These are phyloP conservation scores for Sebastes matsubarae DNA, from an alignment of 2,797 vertebrate genomes.

Conservation along the genomic window DNA sequence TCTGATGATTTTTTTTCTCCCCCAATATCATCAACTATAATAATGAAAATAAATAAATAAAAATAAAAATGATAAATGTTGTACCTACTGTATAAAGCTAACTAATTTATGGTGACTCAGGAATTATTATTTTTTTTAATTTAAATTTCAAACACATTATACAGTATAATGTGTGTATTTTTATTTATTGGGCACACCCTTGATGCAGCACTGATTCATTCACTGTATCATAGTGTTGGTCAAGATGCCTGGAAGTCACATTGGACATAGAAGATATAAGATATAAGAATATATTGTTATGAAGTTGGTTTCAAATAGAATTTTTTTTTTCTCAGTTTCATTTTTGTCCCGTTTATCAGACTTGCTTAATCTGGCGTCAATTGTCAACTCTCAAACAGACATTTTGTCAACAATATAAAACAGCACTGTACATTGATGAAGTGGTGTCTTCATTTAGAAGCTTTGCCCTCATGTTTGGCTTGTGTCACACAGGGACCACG, in stretches of 20 bases:
- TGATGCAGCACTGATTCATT: neutral
- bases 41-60: no score
- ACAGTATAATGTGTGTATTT: neutral
- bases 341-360: neutral
- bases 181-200: neutral
- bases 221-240: neutral
- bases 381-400: neutral
- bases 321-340: neutral
- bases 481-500: constrained; percentile 39
- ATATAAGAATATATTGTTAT: neutral
- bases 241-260: neutral
- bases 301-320: neutral
- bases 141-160: neutral
- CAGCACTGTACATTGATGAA: neutral
- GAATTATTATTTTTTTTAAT: neutral
- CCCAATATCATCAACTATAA: no score
- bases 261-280: neutral
- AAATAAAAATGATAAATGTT: neutral
- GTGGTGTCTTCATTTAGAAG: neutral
- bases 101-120: neutral
- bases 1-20: no score
- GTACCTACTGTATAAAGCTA: neutral
- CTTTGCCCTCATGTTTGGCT: constrained; percentile 46
- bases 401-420: neutral
- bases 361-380: neutral